Evolutionary conservation across 2,797 vertebrate genomes (phyloP).

Genomic region (Phataginus tetradactyla): DNA sequence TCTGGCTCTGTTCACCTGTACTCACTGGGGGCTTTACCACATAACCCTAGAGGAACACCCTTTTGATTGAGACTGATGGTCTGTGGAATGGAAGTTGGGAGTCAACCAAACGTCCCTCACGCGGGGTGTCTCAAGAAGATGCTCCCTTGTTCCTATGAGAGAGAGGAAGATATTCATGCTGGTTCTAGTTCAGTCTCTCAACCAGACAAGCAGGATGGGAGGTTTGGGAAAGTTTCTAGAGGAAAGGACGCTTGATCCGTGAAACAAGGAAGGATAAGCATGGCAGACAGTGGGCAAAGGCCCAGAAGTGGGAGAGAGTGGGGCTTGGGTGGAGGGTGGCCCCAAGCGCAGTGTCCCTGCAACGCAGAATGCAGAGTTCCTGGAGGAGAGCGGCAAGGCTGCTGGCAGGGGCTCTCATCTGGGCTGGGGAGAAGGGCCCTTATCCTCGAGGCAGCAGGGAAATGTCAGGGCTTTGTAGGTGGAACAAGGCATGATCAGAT

Average conservation of each 20-base stretch:
- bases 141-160: not conserved
- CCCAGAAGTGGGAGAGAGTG: not conserved
- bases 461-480: conserved; percentile 51
- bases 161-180: not conserved
- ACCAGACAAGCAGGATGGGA: not conserved
- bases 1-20: not conserved
- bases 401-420: not conserved
- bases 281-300: not conserved
- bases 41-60: not conserved
- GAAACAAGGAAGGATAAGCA: not conserved
- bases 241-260: not conserved
- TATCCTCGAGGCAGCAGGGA: not conserved
- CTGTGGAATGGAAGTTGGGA: not conserved
- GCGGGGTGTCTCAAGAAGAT: not conserved
- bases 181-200: not conserved
- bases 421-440: not conserved
- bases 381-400: not conserved
- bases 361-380: not conserved
- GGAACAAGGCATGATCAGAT: conserved; percentile 45
- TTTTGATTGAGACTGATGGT: not conserved
- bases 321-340: not conserved
- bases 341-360: not conserved
- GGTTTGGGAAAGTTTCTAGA: not conserved
- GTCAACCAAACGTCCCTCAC: not conserved
- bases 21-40: not conserved